These are phyloP conservation scores for Drosophila murphyi DNA, from an alignment of 1,140 invertebrate genomes.

Conservation along the genomic window DNA sequence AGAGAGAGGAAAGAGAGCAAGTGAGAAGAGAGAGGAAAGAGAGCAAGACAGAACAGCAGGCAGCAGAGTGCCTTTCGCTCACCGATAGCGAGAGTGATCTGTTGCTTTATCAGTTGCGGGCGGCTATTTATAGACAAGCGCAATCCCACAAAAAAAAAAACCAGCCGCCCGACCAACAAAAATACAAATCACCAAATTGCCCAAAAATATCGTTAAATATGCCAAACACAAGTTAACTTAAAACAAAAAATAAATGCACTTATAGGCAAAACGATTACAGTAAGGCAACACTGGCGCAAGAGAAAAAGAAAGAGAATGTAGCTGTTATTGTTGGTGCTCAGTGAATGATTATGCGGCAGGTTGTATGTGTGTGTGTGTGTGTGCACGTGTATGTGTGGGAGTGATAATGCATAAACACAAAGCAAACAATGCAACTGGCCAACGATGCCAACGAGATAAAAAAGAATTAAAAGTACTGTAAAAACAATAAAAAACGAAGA, in stretches of 20 bases:
- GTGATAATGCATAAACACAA: conserved; percentile 49
- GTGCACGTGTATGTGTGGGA: conserved; percentile 24
- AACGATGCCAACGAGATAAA: conserved; percentile 41
- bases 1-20: conserved; percentile 1
- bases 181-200: conserved; percentile 35
- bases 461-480: conserved; percentile 15
- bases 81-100: conserved; percentile 68
- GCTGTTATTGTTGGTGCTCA: conserved; percentile 33
- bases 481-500: conserved; percentile 39
- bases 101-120: conserved; percentile 60
- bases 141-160: conserved; percentile 20
- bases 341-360: conserved; percentile 44
- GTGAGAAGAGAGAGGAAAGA: conserved; percentile 2
- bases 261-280: conserved; percentile 3
- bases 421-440: conserved; percentile 33
- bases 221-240: conserved; percentile 11
- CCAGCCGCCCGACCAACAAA: conserved; percentile 23
- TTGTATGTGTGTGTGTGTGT: conserved; percentile 20
- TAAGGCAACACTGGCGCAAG: conserved; percentile 38
- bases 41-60: background rate
- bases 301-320: conserved; percentile 5
- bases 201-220: conserved; percentile 38
- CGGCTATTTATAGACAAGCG: conserved; percentile 52
- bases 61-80: conserved; percentile 12
- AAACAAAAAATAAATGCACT: conserved; percentile 17